Base-by-base conservation (phyloP, 2,113 vertebrate genomes). In the Puntigrus tetrazona region DNA sequence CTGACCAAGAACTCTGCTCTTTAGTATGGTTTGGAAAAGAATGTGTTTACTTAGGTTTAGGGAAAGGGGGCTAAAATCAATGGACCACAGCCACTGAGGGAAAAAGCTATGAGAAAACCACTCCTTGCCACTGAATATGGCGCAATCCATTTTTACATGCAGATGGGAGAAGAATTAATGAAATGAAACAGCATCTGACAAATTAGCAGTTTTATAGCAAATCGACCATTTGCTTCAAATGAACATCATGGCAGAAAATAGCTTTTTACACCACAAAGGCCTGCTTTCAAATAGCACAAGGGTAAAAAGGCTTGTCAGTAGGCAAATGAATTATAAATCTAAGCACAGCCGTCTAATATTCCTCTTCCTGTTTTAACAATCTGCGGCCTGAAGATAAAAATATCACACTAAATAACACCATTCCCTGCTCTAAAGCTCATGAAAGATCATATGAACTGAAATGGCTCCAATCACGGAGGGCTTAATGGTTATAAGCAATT, bases 21-120 rank as follows among this genome's bases (percentile, higher is more conserved):
- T 90, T 87, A 92, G 89, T 91, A 89, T 90, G 92, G 87, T 93
- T 93, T 94, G 92, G 91, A 92, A 91, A 38, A 79, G 59, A 75
- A 38, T 0, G 11, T 92, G 90, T 93, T 93, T 92, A 90, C 90
- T 92, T 92, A 90, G 91, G 90, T 92, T 88, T 89, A 45, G 85
- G 86, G 89, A 83, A 85, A 75, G 88, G 76, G 84, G 83, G 86
- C 74, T 87, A 89, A 79, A 90, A 88, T 86, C 78, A 89, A 87
- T 81, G 67, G 61, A 65, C 55, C 67, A 84, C 52, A 52, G 85
- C 81, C 87, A 81, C 31, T 82, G 61, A 75, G 77, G 27, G 61
- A 57, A 74, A 83, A 79, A 57, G 61, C 74, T 81, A 74, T 67
- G 73, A 55, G 83, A 82, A 87, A 87, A 85, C 22, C 61, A 78